These are phyloP conservation scores for Calosoma granatense DNA, from an alignment of 1,140 invertebrate genomes.

Conservation along the genomic window DNA sequence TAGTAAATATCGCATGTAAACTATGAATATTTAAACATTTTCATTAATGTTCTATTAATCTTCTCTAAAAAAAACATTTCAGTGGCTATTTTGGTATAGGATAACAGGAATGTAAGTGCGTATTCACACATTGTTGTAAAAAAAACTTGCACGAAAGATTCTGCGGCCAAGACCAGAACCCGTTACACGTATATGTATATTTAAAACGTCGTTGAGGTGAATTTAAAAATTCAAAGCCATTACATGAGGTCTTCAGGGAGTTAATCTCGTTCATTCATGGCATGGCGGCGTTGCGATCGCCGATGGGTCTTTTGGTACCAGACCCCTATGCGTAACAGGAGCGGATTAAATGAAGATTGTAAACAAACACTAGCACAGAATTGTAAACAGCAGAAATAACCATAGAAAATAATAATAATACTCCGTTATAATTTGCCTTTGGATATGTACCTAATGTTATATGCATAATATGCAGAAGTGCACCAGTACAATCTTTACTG, in stretches of 20 bases:
- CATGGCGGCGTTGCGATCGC: background rate
- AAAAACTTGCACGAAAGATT: background rate
- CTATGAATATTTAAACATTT: too few species aligned
- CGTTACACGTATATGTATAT: constrained; percentile 4
- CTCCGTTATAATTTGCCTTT: too few species aligned
- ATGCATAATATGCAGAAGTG: constrained; percentile 65
- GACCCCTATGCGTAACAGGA: background rate
- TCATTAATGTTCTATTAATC: too few species aligned
- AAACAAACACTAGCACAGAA: too few species aligned
- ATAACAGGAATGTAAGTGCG: too few species aligned
- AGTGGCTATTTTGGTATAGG: too few species aligned
- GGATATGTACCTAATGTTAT: constrained; percentile 70
- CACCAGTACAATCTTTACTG: constrained; percentile 56
- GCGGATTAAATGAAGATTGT: too few species aligned
- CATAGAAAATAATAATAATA: too few species aligned
- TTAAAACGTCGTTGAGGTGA: constrained; percentile 2
- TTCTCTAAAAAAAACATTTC: too few species aligned
- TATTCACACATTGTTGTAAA: background rate
- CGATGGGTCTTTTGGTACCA: background rate
- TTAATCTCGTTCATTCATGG: background rate
- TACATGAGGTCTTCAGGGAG: background rate
- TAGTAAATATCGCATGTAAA: too few species aligned
- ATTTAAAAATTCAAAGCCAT: constrained; percentile 7
- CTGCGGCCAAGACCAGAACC: background rate
- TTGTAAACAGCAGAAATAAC: too few species aligned